phyloP scores from a whole-genome alignment of 2,797 vertebrate species.

The Limosa lapponica region DNA sequence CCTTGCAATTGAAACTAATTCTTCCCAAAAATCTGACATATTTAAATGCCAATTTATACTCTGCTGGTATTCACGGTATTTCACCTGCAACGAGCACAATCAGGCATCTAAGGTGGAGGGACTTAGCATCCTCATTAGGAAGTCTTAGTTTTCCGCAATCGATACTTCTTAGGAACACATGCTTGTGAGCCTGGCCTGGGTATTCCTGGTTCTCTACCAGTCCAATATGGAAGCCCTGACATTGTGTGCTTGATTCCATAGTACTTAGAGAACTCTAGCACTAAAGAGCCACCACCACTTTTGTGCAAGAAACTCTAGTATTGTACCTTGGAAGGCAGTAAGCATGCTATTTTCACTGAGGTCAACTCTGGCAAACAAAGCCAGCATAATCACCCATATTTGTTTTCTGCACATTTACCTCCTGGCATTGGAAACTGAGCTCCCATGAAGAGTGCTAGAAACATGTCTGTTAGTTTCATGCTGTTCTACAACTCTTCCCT shows the following conservation, averaged over 20 bases:
- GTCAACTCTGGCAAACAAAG: background rate
- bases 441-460: background rate
- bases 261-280: background rate
- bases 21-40: background rate
- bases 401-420: background rate
- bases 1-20: background rate
- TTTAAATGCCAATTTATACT: background rate
- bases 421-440: background rate
- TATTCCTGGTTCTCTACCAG: background rate
- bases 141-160: background rate
- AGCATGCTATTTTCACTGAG: background rate
- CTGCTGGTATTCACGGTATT: background rate
- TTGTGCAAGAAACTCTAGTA: background rate
- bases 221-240: background rate
- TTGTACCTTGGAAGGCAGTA: background rate
- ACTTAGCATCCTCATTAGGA: background rate
- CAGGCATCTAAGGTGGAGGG: background rate
- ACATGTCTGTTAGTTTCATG: background rate
- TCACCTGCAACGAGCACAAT: background rate
- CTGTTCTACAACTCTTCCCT: background rate
- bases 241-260: background rate
- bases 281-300: background rate
- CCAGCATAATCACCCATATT: background rate
- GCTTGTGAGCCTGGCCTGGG: background rate
- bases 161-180: background rate